Percentiles rank a stretch among this genome's conserved stretches.
Evolutionary conservation across 2,113 vertebrate species (phyloP).

Genomic region (Otolemur garnettii): DNA sequence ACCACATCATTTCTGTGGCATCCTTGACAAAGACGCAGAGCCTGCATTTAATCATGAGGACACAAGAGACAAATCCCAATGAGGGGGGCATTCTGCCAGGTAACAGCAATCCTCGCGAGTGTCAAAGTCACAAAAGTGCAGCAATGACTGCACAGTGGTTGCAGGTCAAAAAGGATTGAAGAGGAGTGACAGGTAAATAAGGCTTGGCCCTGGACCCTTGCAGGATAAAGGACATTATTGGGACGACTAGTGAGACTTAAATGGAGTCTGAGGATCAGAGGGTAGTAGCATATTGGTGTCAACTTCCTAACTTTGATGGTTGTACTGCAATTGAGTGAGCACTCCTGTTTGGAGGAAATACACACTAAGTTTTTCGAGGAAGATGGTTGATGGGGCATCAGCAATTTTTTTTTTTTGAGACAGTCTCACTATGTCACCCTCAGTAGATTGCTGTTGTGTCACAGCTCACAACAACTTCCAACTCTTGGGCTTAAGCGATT

Average conservation of each 20-base stretch:
- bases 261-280: neutral
- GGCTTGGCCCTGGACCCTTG: rapidly evolving
- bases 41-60: neutral
- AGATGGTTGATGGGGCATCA: rapidly evolving
- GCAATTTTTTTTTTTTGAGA: too few species aligned
- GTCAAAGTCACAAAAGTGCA: rapidly evolving
- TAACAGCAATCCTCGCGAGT: rapidly evolving
- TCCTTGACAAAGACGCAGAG: neutral
- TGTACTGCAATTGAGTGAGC: neutral
- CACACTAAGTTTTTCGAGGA: too few species aligned
- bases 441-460: too few species aligned
- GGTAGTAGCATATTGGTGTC: rapidly evolving
- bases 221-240: rapidly evolving
- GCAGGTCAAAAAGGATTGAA: rapidly evolving
- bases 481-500: too few species aligned
- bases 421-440: too few species aligned
- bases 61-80: too few species aligned
- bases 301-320: neutral
- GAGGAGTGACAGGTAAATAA: rapidly evolving
- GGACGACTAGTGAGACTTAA: too few species aligned
- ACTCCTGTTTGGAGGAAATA: neutral
- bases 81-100: too few species aligned
- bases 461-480: too few species aligned
- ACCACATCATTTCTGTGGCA: rapidly evolving
- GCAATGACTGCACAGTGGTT: rapidly evolving